A percentile compares a stretch with the other conserved stretches of the same genome.
These are phyloP conservation scores for Stomorhina lunata DNA, from an alignment of 2,888 invertebrate genomes.

Conservation along the genomic window DNA sequence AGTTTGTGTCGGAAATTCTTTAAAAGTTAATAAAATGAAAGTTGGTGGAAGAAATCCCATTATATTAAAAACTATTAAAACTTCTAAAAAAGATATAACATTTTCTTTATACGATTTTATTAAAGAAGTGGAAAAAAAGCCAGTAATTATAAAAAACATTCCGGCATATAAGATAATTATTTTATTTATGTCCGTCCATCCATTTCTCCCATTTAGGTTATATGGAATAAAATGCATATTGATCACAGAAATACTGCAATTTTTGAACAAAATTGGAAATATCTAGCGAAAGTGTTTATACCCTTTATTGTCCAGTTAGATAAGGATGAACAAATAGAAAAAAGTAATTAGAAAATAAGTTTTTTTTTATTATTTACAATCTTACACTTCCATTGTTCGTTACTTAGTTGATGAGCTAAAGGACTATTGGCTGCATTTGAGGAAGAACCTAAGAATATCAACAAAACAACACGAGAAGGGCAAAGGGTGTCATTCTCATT, in stretches of 20 bases:
- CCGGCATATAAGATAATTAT: too few species aligned
- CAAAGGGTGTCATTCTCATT: constrained; percentile 61
- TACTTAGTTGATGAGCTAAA: neutral
- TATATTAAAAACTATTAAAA: constrained; percentile 65
- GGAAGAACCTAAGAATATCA: neutral
- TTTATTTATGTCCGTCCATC: too few species aligned
- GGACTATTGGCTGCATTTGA: neutral
- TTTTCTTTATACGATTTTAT: constrained; percentile 73
- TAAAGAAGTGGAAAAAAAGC: constrained; percentile 68
- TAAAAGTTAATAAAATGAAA: neutral
- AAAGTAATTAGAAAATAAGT: constrained; percentile 68
- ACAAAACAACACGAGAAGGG: constrained; percentile 55
- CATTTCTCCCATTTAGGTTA: too few species aligned
- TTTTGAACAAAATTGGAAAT: constrained; percentile 71
- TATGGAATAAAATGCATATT: constrained; percentile 71
- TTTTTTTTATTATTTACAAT: neutral
- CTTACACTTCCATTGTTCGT: neutral
- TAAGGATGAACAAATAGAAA: constrained; percentile 67
- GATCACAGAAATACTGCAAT: constrained; percentile 71
- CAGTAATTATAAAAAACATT: too few species aligned
- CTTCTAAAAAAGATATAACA: constrained; percentile 59
- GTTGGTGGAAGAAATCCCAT: neutral
- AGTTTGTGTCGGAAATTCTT: neutral
- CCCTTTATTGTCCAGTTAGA: constrained; percentile 64
- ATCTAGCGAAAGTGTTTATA: constrained; percentile 68